Base-by-base conservation (phyloP, 2,888 invertebrate genomes). In the Lordiphosa andalusiaca region DNA sequence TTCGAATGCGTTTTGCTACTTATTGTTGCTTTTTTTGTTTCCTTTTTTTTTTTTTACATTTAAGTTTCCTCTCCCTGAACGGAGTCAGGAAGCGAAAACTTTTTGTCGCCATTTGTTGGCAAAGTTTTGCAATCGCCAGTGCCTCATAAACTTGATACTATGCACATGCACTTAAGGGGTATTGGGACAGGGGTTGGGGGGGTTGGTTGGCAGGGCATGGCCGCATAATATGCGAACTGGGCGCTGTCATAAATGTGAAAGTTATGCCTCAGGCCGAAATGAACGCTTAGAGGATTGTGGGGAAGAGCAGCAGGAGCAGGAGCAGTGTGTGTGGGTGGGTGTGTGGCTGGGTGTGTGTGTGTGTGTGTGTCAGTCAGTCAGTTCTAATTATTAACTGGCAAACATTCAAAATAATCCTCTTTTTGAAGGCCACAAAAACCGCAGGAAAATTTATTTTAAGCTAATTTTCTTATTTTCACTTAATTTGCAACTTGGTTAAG, bases 81-180 rank as follows among this genome's bases (percentile, higher is more conserved):
- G 53, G 35, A 44, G 13, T 21, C 30, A 10, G 38, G 51, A 44
- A 36, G 36, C 40, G 30, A 40, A 77, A 84, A 82, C 64, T 77
- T 84, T 63, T 82, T 82, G 80, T 74, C 82, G 78, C 80, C 82
- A 74, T 30, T 84, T 84, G 80, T 75, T 62, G 52, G 30, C 62
- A 82, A 83, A 84, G 80, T 82, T 84, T 84, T 64, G 80, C 80
- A 80, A 78, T 78, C 78, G 78, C 84, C 78, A 78, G 84, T 74
- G 84, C 67, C 84, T 69, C 82, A 71, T 84, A 78, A 77, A 78
- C 82, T 64, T 60, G 33, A 44, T 30, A 30, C 30, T 62, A 66
- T 80, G 73, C 82, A 75, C 68, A 68, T 68, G 66, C 67, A 71
- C 57, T 52, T 58, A 51, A 19, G 39, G 49, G 37, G 16, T 25